Percentiles rank a stretch among this genome's conserved stretches.
These are phyloP conservation scores for Tachina grossa DNA, from an alignment of 2,888 invertebrate genomes.

Conservation along the genomic window DNA sequence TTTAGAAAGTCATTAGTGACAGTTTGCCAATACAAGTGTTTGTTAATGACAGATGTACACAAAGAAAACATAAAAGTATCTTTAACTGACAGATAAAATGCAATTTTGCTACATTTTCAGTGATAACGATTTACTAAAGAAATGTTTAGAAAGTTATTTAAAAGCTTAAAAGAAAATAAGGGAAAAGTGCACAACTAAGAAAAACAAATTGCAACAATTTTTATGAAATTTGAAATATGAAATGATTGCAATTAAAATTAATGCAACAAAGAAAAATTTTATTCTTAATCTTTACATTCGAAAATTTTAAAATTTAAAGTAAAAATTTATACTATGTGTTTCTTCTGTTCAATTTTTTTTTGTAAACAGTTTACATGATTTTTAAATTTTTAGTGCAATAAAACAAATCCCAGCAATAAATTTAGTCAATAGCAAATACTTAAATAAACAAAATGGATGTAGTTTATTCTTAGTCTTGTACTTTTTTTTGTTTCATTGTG, in stretches of 20 bases:
- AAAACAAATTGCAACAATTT: conserved; percentile 12
- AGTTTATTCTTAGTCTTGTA: background rate
- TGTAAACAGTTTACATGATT: background rate
- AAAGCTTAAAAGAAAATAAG: background rate
- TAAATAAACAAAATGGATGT: conserved; percentile 8
- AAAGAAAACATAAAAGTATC: conserved; percentile 52
- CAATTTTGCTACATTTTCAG: background rate
- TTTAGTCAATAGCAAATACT: conserved; percentile 23
- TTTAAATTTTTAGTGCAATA: background rate
- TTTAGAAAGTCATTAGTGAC: conserved; percentile 63
- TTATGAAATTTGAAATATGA: background rate
- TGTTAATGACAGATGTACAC: conserved; percentile 59
- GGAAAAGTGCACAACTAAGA: background rate
- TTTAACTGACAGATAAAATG: background rate
- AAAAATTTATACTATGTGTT: background rate
- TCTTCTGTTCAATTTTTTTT: background rate
- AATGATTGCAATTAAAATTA: too few species aligned
- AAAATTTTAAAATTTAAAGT: too few species aligned
- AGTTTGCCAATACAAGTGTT: conserved; percentile 62
- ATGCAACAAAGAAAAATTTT: too few species aligned
- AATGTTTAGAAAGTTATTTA: background rate
- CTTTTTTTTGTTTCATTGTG: background rate
- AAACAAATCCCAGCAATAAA: conserved; percentile 17
- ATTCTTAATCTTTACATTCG: too few species aligned
- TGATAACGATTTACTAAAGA: background rate